phyloP scores from a whole-genome alignment of 2,888 invertebrate genomes.

The Copidosoma aretas region DNA sequence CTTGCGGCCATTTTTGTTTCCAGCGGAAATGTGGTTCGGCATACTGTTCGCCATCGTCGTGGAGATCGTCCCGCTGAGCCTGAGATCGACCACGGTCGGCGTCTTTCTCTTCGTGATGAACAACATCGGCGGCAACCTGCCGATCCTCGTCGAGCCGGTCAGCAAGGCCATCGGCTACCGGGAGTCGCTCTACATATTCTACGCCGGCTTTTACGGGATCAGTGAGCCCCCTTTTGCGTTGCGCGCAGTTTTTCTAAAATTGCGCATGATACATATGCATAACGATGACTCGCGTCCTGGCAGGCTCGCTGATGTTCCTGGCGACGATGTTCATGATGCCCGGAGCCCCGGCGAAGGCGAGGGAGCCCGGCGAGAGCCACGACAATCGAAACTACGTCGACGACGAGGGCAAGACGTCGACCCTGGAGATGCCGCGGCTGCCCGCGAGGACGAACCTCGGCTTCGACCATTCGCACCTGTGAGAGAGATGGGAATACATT shows the following conservation, averaged over 20 bases:
- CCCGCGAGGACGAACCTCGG: conserved; percentile 48
- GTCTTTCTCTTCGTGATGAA: conserved; percentile 92
- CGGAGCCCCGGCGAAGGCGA: conserved; percentile 63
- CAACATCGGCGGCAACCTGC: conserved; percentile 89
- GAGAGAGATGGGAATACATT: not conserved
- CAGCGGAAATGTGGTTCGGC: conserved; percentile 95
- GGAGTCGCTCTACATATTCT: conserved; percentile 85
- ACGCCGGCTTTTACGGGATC: conserved; percentile 84
- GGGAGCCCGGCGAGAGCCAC: conserved; percentile 58
- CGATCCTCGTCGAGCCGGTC: conserved; percentile 85
- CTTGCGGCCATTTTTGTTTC: too few relatives aligned
- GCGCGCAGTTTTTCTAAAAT: too few relatives aligned
- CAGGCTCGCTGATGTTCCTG: conserved; percentile 83
- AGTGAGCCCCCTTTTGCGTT: conserved; percentile 73
- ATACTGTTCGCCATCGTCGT: conserved; percentile 89
- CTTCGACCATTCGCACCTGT: conserved; percentile 55
- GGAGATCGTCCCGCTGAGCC: conserved; percentile 82
- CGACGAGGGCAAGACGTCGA: conserved; percentile 61
- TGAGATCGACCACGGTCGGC: conserved; percentile 85
- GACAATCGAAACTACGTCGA: conserved; percentile 68
- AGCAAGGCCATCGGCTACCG: conserved; percentile 82
- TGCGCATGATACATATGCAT: too few relatives aligned
- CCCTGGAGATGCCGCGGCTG: conserved; percentile 56
- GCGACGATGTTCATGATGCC: conserved; percentile 82
- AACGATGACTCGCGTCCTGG: not conserved